Evolutionary conservation across 2,888 invertebrate species (phyloP), one percentile per base, ranked within the genome.

Genomic region (Stomorhina lunata): DNA sequence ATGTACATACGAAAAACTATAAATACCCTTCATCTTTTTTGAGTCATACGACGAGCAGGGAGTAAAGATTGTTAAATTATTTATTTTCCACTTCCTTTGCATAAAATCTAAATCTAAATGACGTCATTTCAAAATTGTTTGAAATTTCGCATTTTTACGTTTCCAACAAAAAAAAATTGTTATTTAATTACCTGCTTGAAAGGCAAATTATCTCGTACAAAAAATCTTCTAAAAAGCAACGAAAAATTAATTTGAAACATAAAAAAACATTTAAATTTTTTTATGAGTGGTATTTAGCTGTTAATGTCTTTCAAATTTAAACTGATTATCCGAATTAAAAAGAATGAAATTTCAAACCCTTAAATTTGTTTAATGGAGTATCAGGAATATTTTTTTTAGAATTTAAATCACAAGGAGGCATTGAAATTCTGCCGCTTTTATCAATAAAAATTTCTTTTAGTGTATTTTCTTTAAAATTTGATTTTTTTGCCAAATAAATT

Each of bases 101-200:
- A 17, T 65, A 61, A 43, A 75, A 75, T n/a, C 15, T 12, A 15
- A 29, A 53, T 17, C 12, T n/a, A n/a, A n/a, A 75, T 75, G 63
- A 75, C 40, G 63, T 75, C 53, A 75, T 75, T 63, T 53, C 12
- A 37, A 63, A 40, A 43, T 59, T 55, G 9, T 48, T 32, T 72
- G 63, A 20, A 43, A 65, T 34, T 78, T 65, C 34, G n/a, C 55
- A 34, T 37, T 48, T 50, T 32, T 55, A 48, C 17, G 43, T 29
- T 37, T 12, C n/a, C n/a, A 55, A 20, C 7, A 65, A 48, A 50
- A 43, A 55, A 53, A 65, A 45, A 69, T 63, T 27, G 29, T 22
- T 55, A 15, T 72, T 72, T 72, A 72, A 63, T 73, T 72, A 57
- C 55, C 61, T 32, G 69, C 61, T 48, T 53, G 59, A 71, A 45